Evolutionary conservation across 2,113 vertebrate genomes (phyloP).

Genomic region (Sialia sialis): DNA sequence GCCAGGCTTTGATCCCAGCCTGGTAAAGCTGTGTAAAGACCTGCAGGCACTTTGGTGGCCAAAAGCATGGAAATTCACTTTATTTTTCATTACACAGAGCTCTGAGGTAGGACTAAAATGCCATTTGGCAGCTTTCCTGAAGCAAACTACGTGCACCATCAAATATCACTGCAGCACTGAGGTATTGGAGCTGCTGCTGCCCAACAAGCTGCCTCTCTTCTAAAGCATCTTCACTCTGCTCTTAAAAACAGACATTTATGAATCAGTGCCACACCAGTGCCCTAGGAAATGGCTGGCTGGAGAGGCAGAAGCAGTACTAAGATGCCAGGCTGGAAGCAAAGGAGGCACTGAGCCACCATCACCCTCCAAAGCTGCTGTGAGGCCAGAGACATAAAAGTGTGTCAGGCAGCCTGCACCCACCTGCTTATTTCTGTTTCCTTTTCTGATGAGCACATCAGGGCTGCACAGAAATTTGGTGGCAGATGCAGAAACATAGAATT

Average conservation of each 20-base stretch:
- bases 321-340: background rate
- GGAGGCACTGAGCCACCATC: background rate
- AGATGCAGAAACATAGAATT: background rate
- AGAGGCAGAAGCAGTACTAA: background rate
- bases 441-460: background rate
- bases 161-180: background rate
- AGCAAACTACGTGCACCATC: background rate
- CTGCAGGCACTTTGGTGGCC: background rate
- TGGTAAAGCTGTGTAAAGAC: background rate
- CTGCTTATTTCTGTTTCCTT: background rate
- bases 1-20: background rate
- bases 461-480: background rate
- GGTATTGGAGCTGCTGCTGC: background rate
- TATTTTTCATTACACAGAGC: background rate
- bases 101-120: conserved; percentile 9
- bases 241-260: background rate
- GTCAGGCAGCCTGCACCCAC: background rate
- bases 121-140: conserved; percentile 30
- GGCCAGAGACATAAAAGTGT: background rate
- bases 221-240: background rate
- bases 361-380: background rate
- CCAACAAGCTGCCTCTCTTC: background rate
- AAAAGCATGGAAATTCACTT: background rate
- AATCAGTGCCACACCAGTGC: background rate
- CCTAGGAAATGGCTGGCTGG: background rate